Conservation (phyloP, 2,113 vertebrate genomes). For the Larimichthys polyactis region DNA sequence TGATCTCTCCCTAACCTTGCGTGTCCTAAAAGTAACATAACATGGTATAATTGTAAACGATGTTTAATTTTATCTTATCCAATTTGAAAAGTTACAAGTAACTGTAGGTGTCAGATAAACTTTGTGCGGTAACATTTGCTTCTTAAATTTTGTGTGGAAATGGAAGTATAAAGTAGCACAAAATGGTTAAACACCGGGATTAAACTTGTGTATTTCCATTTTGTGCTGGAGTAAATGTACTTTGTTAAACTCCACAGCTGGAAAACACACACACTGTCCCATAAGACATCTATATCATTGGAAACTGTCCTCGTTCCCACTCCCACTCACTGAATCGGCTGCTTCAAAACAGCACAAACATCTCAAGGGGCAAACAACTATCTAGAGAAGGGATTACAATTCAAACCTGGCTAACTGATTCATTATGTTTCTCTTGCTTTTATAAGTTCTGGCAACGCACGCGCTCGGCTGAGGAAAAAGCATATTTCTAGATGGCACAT, state of each 20-base stretch:
- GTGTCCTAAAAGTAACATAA: background rate
- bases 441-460: conserved; percentile 62
- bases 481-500: conserved; percentile 68
- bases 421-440: conserved; percentile 69
- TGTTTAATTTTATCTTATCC: background rate
- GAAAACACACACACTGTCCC: conserved; percentile 35
- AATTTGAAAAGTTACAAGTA: background rate
- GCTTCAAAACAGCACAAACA: conserved; percentile 53
- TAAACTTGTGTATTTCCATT: background rate
- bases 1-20: background rate
- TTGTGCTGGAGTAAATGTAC: background rate
- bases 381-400: conserved; percentile 35
- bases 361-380: conserved; percentile 63
- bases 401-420: conserved; percentile 65
- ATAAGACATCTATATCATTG: conserved; percentile 43
- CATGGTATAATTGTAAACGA: background rate
- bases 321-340: conserved; percentile 54
- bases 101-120: background rate
- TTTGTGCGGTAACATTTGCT: background rate
- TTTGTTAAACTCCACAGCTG: conserved; percentile 10
- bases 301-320: conserved; percentile 54
- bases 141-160: background rate
- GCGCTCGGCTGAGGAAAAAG: conserved; percentile 38
- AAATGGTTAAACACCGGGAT: background rate
- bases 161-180: background rate